phyloP scores from a whole-genome alignment of 1,140 invertebrate species.

The Drosophila insularis region DNA sequence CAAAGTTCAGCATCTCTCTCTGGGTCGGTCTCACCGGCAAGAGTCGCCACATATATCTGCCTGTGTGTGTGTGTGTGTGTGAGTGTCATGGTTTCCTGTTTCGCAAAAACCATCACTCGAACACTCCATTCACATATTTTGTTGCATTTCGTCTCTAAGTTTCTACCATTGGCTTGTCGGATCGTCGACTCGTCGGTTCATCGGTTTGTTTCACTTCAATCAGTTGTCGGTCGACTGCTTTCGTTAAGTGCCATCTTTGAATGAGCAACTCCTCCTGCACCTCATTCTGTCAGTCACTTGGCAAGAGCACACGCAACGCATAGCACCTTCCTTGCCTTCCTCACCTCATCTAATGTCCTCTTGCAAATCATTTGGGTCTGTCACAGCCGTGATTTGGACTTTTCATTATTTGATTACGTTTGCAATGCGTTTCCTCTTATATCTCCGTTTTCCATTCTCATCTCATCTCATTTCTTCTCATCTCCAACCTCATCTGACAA shows the following conservation, averaged over 20 bases:
- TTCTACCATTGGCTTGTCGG: background rate
- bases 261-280: slow-evolving; percentile 31
- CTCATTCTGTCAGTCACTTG: slow-evolving; percentile 32
- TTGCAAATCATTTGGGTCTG: slow-evolving; percentile 66
- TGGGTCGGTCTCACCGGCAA: slow-evolving; percentile 22
- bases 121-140: slow-evolving; percentile 19
- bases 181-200: slow-evolving; percentile 40
- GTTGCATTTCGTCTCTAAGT: slow-evolving; percentile 6
- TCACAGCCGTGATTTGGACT: slow-evolving; percentile 76
- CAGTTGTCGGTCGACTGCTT: slow-evolving; percentile 79
- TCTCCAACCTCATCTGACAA: slow-evolving; percentile 36
- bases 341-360: background rate
- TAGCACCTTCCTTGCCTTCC: background rate
- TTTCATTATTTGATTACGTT: slow-evolving; percentile 80
- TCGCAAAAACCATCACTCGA: background rate
- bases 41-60: slow-evolving; percentile 5
- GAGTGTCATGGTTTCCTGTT: slow-evolving; percentile 13
- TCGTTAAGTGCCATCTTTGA: slow-evolving; percentile 80
- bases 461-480: background rate
- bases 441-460: slow-evolving; percentile 37
- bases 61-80: slow-evolving; percentile 45
- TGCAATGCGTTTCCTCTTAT: slow-evolving; percentile 68
- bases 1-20: slow-evolving; percentile 50
- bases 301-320: slow-evolving; percentile 57
- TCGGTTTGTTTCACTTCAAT: slow-evolving; percentile 76